Percentiles rank a stretch among this genome's conserved stretches.
These are phyloP conservation scores for Eurystomus glaucurus DNA, from an alignment of 2,797 vertebrate genomes.

Conservation along the genomic window DNA sequence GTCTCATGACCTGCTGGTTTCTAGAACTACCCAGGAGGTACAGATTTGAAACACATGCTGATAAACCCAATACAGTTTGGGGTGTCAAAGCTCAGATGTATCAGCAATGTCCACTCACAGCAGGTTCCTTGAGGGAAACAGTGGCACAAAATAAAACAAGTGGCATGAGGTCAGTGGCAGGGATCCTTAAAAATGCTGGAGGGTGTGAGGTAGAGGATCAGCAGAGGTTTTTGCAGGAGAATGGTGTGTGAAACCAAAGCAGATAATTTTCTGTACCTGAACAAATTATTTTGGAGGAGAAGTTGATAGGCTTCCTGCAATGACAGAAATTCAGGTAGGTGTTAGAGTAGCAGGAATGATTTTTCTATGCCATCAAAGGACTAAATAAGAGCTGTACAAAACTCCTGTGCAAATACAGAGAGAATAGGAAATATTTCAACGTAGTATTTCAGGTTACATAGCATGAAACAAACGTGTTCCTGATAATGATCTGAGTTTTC, in stretches of 20 bases:
- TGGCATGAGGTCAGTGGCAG: not conserved
- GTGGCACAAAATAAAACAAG: not conserved
- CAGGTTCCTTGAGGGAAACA: not conserved
- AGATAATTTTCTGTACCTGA: not conserved
- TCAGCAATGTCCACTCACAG: not conserved
- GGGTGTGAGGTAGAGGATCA: not conserved
- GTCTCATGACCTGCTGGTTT: not conserved
- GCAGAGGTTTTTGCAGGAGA: not conserved
- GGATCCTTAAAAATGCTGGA: not conserved
- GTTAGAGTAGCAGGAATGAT: not conserved
- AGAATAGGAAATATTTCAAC: not conserved
- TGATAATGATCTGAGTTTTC: not conserved
- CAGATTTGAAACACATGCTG: not conserved
- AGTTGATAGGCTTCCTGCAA: not conserved
- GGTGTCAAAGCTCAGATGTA: not conserved
- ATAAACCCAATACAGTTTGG: not conserved
- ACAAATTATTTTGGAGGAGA: not conserved
- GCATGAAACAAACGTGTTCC: not conserved
- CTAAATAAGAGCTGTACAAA: not conserved
- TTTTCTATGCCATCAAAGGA: not conserved
- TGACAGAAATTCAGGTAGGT: not conserved
- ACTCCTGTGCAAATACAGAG: not conserved
- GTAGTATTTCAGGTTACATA: not conserved
- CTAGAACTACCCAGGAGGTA: not conserved
- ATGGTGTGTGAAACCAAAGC: rapidly evolving